These are phyloP conservation scores for Daubentonia madagascariensis DNA, from an alignment of 2,113 vertebrate genomes.

Conservation along the genomic window DNA sequence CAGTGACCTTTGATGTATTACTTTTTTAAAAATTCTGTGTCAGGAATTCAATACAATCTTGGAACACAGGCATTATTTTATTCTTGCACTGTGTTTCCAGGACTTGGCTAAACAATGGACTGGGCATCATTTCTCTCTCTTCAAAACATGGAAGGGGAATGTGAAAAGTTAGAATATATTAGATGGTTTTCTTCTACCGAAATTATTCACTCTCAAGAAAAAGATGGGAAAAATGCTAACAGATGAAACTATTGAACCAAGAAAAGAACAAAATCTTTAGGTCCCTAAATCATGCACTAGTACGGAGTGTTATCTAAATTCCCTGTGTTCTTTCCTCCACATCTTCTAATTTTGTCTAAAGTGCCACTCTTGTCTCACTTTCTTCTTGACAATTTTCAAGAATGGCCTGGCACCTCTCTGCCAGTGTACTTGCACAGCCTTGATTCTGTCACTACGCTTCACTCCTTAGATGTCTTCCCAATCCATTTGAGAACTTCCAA, in stretches of 20 bases:
- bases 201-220: background rate
- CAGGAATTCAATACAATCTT: background rate
- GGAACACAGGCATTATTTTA: constrained; percentile 34
- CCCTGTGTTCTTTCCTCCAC: too few relatives aligned
- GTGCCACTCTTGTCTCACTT: background rate
- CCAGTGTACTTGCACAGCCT: background rate
- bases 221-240: background rate
- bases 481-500: background rate
- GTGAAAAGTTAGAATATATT: background rate
- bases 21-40: background rate
- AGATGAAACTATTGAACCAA: background rate
- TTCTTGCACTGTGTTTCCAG: background rate
- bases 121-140: background rate
- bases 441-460: background rate
- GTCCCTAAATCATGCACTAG: background rate
- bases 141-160: background rate
- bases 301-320: too few relatives aligned
- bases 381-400: background rate
- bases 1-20: constrained; percentile 46
- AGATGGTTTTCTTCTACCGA: background rate
- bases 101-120: constrained; percentile 8
- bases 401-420: background rate
- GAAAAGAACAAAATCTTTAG: background rate
- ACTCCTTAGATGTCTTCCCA: background rate
- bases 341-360: background rate